Base-by-base conservation (phyloP, 1,140 invertebrate genomes). In the Magallana gigas region DNA sequence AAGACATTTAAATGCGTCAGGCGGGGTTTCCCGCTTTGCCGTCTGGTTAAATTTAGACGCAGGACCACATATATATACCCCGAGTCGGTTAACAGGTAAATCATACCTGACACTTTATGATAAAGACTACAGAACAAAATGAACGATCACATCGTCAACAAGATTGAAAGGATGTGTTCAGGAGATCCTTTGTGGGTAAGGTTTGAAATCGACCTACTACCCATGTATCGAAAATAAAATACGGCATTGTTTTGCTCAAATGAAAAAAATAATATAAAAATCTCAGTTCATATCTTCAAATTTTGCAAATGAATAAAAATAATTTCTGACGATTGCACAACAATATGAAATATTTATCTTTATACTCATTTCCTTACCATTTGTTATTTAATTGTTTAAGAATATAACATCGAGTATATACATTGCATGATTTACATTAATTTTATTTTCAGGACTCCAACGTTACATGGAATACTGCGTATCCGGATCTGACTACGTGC, bases 401-500 rank as follows among this genome's bases (percentile, higher is more conserved):
- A 3, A 48, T 16, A n/a, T 64, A n/a, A 8, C 18, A 64, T 64
- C 18, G 60, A n/a, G 6, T 64, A 8, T 18, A 18, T 0, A 64
- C 16, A n/a, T 64, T 64, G 16, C 5, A 16, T n/a, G 16, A 18
- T 62, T n/a, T 3, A 9, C 23, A 23, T 62, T n/a, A 8, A 23
- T 8, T 18, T 71, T 18, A 12, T 18, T 71, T 76, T 11, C 1
- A 94, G 93, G 91, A 92, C 85, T 58, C 85, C 12, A 82, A 91
- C 29, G 80, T 91, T 16, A 91, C 92, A 36, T 92, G 91, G 91
- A 91, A 94, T 84, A 92, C 93, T 76, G 86, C 90, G 16, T 84
- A 91, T 83, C 93, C 93, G 64, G 93, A 94, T 81, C 91, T 94
- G 57, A 94, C 93, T 57, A 83, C 87, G 76, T 94, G 93, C 87